Conservation (phyloP, 2,113 vertebrate species). For the Tragulus kanchil region DNA sequence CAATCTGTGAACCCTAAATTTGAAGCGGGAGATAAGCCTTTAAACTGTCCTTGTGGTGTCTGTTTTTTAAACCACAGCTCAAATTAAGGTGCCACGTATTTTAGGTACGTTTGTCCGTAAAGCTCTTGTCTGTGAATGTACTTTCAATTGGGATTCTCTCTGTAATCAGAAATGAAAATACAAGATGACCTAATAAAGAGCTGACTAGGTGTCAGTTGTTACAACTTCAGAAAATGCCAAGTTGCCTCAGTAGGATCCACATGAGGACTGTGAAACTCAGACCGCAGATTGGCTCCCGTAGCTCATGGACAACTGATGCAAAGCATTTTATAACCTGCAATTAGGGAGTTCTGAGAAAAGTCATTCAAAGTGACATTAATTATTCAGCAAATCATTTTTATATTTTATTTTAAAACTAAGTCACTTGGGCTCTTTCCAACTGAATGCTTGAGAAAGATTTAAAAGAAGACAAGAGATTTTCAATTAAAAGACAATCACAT, state of each 20-base stretch:
- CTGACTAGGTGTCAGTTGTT: background rate
- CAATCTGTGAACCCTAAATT: background rate
- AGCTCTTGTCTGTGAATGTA: background rate
- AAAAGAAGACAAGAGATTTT: conserved; percentile 31
- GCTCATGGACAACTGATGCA: background rate
- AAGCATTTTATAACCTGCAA: background rate
- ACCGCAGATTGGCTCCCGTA: background rate
- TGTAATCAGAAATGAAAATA: conserved; percentile 39
- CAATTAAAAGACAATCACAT: conserved; percentile 42
- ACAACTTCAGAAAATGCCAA: background rate
- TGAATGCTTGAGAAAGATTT: conserved; percentile 48
- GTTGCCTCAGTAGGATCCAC: background rate
- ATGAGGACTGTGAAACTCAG: background rate
- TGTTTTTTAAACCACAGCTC: background rate
- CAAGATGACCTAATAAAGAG: conserved; percentile 4
- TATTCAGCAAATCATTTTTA: conserved; percentile 55
- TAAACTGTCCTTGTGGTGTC: background rate
- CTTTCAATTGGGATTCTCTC: conserved; percentile 20
- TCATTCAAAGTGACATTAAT: conserved; percentile 23
- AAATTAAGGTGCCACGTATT: conserved; percentile 2
- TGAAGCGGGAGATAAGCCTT: conserved; percentile 10
- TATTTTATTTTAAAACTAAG: conserved; percentile 36
- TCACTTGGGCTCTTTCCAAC: conserved; percentile 37
- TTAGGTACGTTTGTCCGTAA: background rate
- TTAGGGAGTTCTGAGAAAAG: conserved; percentile 35